Evolutionary conservation across 2,113 vertebrate genomes (phyloP).

Genomic region (Hypocryptadius cinnamomeus): DNA sequence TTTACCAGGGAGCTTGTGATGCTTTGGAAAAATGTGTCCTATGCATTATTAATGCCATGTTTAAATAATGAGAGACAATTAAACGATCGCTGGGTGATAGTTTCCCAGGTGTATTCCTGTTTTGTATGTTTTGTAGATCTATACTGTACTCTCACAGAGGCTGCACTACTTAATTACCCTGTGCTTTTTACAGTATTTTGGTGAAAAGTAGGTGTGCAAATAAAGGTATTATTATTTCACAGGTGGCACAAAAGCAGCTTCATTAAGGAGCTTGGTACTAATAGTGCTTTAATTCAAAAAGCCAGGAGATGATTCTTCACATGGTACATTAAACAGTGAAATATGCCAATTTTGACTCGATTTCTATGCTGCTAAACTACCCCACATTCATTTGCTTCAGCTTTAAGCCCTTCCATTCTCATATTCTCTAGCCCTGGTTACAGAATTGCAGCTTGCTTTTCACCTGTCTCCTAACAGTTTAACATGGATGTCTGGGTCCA

Average conservation of each 20-base stretch:
- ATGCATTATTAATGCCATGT: not conserved
- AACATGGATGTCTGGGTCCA: slow-evolving; percentile 68
- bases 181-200: slow-evolving; percentile 21
- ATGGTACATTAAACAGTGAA: slow-evolving; percentile 63
- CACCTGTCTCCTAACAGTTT: slow-evolving; percentile 70
- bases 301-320: slow-evolving; percentile 55
- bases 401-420: slow-evolving; percentile 67
- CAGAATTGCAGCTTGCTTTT: slow-evolving; percentile 71
- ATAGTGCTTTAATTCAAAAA: slow-evolving; percentile 57
- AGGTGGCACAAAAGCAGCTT: slow-evolving; percentile 29
- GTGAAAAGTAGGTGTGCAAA: slow-evolving; percentile 16
- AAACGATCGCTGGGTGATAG: not conserved
- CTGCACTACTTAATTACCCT: slow-evolving; percentile 1
- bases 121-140: not conserved
- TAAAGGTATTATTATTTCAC: slow-evolving; percentile 31
- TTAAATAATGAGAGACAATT: slow-evolving; percentile 26
- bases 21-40: not conserved
- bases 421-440: slow-evolving; percentile 46
- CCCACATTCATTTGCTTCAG: slow-evolving; percentile 62
- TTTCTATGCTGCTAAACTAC: slow-evolving; percentile 62
- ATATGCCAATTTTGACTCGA: slow-evolving; percentile 68
- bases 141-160: not conserved
- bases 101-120: slow-evolving; percentile 1
- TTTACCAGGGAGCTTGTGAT: not conserved
- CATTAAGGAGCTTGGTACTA: slow-evolving; percentile 41